Evolutionary conservation across 2,888 invertebrate species (phyloP).

Genomic region (Drosophila pseudotakahashii): DNA sequence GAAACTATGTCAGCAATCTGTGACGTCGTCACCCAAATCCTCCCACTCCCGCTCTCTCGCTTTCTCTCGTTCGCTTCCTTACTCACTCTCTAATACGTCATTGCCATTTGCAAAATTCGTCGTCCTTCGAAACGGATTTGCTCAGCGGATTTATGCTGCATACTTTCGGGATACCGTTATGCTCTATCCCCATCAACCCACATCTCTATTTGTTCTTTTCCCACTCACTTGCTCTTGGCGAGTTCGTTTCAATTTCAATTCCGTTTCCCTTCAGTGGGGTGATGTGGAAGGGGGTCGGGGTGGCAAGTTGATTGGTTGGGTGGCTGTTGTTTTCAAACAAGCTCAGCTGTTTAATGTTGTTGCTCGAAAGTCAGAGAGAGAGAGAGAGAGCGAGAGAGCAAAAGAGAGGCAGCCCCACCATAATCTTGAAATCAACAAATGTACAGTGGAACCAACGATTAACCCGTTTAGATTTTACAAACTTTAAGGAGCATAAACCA

Average conservation of each 20-base stretch:
- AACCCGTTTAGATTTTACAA: too few relatives aligned
- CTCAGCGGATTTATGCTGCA: slow-evolving; percentile 45
- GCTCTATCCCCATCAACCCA: not conserved
- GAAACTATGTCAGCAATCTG: slow-evolving; percentile 72
- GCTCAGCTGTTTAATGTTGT: slow-evolving; percentile 81
- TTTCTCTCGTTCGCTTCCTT: slow-evolving; percentile 5
- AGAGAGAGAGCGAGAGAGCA: slow-evolving; percentile 3
- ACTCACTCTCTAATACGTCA: slow-evolving; percentile 29
- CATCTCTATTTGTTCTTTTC: not conserved
- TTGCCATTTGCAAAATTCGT: slow-evolving; percentile 39
- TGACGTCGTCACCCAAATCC: slow-evolving; percentile 39
- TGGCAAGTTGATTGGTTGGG: slow-evolving; percentile 15
- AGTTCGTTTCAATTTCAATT: slow-evolving; percentile 40
- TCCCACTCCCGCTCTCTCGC: slow-evolving; percentile 10
- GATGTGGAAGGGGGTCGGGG: not conserved
- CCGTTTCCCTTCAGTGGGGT: slow-evolving; percentile 3
- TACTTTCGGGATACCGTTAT: slow-evolving; percentile 50
- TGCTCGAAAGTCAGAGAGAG: slow-evolving; percentile 46
- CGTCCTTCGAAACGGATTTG: slow-evolving; percentile 38
- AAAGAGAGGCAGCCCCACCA: slow-evolving; percentile 20
- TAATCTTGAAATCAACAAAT: slow-evolving; percentile 52
- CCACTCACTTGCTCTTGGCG: slow-evolving; percentile 10
- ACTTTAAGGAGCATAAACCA: too few relatives aligned
- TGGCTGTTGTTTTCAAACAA: slow-evolving; percentile 72
- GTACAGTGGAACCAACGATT: slow-evolving; percentile 41